phyloP scores from a whole-genome alignment of 2,113 vertebrate species.

The Python bivittatus region DNA sequence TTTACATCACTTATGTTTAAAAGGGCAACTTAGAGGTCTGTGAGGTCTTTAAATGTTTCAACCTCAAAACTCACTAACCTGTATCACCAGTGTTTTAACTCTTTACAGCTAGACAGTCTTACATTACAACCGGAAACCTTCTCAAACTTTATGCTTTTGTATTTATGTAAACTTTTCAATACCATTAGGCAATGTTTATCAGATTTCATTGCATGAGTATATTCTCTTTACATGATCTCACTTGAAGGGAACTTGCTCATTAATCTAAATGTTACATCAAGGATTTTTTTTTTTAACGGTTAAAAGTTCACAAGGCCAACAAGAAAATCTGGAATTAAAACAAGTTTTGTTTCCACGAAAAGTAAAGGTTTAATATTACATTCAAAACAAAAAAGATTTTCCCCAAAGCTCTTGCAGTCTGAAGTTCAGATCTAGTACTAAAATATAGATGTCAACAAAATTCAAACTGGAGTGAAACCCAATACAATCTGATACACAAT shows the following conservation, averaged over 20 bases:
- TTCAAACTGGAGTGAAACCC: background rate
- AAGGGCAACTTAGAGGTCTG: constrained; percentile 53
- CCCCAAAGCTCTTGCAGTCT: background rate
- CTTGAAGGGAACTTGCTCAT: constrained; percentile 40
- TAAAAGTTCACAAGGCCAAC: constrained; percentile 50
- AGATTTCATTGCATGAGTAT: constrained; percentile 57
- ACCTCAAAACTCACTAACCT: constrained; percentile 29
- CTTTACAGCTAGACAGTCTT: constrained; percentile 50
- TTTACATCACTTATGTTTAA: constrained; percentile 40
- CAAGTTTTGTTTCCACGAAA: background rate
- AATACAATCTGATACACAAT: background rate
- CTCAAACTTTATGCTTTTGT: constrained; percentile 61
- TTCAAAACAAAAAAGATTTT: background rate
- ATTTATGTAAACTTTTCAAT: constrained; percentile 59
- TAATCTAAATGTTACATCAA: constrained; percentile 53
- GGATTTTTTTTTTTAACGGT: constrained; percentile 48
- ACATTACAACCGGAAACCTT: constrained; percentile 48
- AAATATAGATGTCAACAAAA: background rate
- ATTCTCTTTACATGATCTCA: constrained; percentile 65
- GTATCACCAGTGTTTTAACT: constrained; percentile 41
- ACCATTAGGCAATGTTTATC: constrained; percentile 61
- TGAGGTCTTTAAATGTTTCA: constrained; percentile 23
- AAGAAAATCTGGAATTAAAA: background rate
- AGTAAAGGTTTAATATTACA: background rate
- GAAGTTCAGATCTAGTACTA: background rate